Evolutionary conservation across 2,888 invertebrate species (phyloP).

Genomic region (Calliopum simillimum): DNA sequence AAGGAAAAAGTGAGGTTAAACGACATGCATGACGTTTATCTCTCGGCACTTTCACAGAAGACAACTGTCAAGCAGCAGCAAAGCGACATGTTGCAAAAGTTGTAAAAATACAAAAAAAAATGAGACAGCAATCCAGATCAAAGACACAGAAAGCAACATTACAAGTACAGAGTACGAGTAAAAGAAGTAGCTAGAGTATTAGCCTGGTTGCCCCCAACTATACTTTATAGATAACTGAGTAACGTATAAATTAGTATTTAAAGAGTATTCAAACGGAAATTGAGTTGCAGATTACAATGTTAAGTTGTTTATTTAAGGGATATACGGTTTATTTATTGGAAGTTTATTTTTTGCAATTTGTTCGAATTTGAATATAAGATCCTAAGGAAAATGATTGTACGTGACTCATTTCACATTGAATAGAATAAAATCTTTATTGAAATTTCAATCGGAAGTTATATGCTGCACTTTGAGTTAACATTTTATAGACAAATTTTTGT

Average conservation of each 20-base stretch:
- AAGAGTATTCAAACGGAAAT: slow-evolving; percentile 27
- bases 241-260: slow-evolving; percentile 34
- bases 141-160: background rate
- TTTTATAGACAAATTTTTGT: no score
- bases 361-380: no score
- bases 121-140: background rate
- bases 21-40: slow-evolving; percentile 35
- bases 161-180: background rate
- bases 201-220: background rate
- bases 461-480: no score
- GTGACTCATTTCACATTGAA: no score
- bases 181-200: background rate
- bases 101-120: background rate
- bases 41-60: slow-evolving; percentile 26
- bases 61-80: slow-evolving; percentile 1
- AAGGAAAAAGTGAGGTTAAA: slow-evolving; percentile 7
- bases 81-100: slow-evolving; percentile 11
- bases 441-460: no score
- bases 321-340: no score
- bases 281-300: slow-evolving; percentile 11
- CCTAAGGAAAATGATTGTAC: no score
- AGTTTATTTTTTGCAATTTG: no score
- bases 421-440: no score
- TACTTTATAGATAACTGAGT: no score
- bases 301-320: no score